These are phyloP conservation scores for Gorsachius goisagi DNA, from an alignment of 2,113 vertebrate genomes.

Conservation along the genomic window DNA sequence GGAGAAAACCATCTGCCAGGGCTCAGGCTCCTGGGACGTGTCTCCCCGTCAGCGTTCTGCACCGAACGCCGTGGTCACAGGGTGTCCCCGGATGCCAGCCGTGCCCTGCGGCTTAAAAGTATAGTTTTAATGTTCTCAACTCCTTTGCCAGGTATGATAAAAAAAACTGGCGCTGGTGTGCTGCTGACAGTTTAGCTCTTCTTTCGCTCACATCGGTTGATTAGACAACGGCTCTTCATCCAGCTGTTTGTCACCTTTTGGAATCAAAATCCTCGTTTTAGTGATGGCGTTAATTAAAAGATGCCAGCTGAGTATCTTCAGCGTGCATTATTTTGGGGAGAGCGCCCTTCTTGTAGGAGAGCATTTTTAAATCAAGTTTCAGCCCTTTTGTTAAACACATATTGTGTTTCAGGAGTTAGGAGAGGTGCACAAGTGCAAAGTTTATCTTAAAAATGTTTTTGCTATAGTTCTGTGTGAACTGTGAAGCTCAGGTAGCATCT, in stretches of 20 bases:
- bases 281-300: background rate
- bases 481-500: accelerated
- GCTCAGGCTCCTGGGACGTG: background rate
- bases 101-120: conserved; percentile 19
- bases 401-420: background rate
- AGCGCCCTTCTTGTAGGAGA: accelerated
- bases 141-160: background rate
- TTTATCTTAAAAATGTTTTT: background rate
- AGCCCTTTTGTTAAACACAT: background rate
- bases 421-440: background rate
- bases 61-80: background rate
- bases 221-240: background rate
- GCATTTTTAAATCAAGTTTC: background rate
- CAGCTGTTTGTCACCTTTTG: background rate
- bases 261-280: background rate
- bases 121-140: conserved; percentile 29
- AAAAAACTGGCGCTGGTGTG: background rate
- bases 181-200: background rate
- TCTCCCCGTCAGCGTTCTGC: background rate
- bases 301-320: too few species aligned
- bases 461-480: background rate
- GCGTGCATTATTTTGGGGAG: accelerated
- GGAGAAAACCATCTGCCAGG: background rate
- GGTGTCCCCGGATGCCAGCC: background rate
- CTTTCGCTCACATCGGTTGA: accelerated